These are phyloP conservation scores for Babyrousa celebensis DNA, from an alignment of 2,797 vertebrate genomes.

Conservation along the genomic window DNA sequence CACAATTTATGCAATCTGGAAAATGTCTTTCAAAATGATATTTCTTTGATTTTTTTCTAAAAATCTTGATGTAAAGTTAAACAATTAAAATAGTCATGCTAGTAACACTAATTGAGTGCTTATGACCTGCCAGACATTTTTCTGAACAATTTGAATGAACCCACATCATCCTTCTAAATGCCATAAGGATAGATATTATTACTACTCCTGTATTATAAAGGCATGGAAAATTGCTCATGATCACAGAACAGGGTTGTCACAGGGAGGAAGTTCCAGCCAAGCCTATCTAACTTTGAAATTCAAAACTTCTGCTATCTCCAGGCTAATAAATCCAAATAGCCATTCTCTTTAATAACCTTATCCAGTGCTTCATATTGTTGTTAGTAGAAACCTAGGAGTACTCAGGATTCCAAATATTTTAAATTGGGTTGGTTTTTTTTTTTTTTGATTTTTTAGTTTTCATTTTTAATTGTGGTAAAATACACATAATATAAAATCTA, in stretches of 20 bases:
- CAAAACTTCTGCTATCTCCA: neutral
- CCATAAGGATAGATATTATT: neutral
- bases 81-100: neutral
- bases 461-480: too few relatives aligned
- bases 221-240: neutral
- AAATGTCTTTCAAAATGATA: slow-evolving; percentile 35
- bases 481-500: too few relatives aligned
- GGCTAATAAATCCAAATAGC: too few relatives aligned
- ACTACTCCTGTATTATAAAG: neutral
- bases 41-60: neutral
- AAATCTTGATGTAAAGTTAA: neutral
- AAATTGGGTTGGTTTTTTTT: neutral
- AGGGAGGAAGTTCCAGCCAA: neutral
- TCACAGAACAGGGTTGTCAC: neutral
- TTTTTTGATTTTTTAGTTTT: too few relatives aligned
- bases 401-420: neutral
- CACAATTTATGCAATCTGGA: neutral
- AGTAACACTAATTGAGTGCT: neutral
- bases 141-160: neutral
- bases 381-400: neutral
- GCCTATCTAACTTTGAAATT: neutral
- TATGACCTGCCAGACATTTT: neutral
- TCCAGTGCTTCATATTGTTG: neutral
- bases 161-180: neutral
- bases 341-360: neutral